Evolutionary conservation across 2,797 vertebrate genomes (phyloP).

Genomic region (Borostomias antarcticus): DNA sequence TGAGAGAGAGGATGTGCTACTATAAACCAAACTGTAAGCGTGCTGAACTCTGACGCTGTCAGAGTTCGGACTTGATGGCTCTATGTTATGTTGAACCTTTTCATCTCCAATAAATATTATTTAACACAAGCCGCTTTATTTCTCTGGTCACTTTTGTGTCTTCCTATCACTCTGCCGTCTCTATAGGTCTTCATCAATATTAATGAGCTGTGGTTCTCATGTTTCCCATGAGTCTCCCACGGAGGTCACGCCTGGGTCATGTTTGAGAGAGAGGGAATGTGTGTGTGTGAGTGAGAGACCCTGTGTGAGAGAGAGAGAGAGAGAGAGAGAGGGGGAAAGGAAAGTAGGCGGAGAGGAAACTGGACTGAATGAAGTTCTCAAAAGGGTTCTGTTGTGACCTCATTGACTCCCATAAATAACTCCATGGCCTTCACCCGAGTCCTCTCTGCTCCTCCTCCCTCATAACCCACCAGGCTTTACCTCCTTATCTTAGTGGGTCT

Average conservation of each 20-base stretch:
- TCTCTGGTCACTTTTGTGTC: conserved; percentile 4
- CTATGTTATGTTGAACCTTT: conserved; percentile 51
- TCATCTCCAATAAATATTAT: conserved; percentile 71
- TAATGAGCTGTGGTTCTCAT: conserved; percentile 43
- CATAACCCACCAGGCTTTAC: background rate
- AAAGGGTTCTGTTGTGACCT: conserved; percentile 58
- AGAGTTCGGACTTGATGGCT: conserved; percentile 12
- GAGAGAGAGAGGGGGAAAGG: conserved; percentile 7
- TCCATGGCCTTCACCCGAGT: background rate
- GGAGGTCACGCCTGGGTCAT: conserved; percentile 52
- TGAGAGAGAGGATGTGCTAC: background rate
- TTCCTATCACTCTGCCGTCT: background rate
- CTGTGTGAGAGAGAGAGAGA: conserved; percentile 22
- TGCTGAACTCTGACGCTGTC: conserved; percentile 41
- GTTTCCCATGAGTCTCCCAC: conserved; percentile 61
- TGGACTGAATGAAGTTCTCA: conserved; percentile 59
- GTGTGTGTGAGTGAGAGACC: conserved; percentile 31
- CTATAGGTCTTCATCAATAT: conserved; percentile 52
- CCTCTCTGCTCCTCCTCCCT: background rate
- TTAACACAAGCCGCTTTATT: conserved; percentile 42
- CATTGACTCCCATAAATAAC: conserved; percentile 61
- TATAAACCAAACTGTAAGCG: conserved; percentile 44
- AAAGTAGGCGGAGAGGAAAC: conserved; percentile 37
- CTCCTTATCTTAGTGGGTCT: background rate
- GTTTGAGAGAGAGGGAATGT: conserved; percentile 27